These are phyloP conservation scores for Latrodectus hesperus DNA, from an alignment of 2,888 invertebrate species.

Conservation along the genomic window DNA sequence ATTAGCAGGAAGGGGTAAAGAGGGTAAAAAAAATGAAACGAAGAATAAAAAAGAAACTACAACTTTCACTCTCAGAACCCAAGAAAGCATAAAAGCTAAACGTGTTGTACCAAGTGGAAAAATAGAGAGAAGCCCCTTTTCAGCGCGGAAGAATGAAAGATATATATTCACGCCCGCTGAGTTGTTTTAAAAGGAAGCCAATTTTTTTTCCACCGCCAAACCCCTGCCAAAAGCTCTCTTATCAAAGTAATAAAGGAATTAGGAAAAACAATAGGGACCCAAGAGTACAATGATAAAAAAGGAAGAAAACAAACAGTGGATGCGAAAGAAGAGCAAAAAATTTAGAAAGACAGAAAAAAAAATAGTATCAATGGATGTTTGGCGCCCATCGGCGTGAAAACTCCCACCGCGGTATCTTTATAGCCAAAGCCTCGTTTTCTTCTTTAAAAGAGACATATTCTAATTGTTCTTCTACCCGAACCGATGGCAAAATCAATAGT, in stretches of 20 bases:
- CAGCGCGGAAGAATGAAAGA: conserved; percentile 30
- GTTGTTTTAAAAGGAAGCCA: conserved; percentile 59
- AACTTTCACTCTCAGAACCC: conserved; percentile 39
- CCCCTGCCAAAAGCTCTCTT: conserved; percentile 26
- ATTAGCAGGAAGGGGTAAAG: conserved; percentile 17
- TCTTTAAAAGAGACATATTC: conserved; percentile 64
- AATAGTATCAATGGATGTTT: conserved; percentile 64
- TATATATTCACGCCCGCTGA: conserved; percentile 59
- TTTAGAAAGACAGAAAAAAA: conserved; percentile 38
- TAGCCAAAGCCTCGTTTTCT: conserved; percentile 39
- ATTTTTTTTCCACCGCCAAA: conserved; percentile 34
- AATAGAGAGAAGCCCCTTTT: conserved; percentile 33
- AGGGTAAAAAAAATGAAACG: conserved; percentile 3
- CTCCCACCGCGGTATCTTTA: conserved; percentile 60
- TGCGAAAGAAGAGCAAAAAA: conserved; percentile 4
- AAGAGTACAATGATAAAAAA: conserved; percentile 65
- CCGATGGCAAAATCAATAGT: conserved; percentile 70
- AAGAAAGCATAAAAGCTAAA: conserved; percentile 48
- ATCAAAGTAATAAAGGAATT: conserved; percentile 69
- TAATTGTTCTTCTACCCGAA: conserved; percentile 67
- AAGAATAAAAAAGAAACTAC: conserved; percentile 15
- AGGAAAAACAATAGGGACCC: conserved; percentile 64
- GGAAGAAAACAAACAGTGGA: conserved; percentile 62
- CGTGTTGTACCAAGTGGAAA: conserved; percentile 66
- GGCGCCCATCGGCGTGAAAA: conserved; percentile 59